phyloP scores from a whole-genome alignment of 1,140 invertebrate genomes.

The Euglossa dilemma region DNA sequence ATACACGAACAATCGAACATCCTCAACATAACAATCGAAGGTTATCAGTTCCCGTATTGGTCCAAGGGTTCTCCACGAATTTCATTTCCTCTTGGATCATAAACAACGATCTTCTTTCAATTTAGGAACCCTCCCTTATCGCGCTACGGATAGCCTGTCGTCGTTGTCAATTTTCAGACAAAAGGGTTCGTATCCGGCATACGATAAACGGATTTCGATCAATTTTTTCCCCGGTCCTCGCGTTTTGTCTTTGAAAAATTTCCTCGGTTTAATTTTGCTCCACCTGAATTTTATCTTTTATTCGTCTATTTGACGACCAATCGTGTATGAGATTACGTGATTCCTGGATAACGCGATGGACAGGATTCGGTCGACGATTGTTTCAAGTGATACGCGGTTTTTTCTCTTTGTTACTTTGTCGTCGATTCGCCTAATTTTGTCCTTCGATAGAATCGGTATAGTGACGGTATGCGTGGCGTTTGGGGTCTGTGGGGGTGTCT shows the following conservation, averaged over 20 bases:
- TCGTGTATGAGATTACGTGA: slow-evolving; percentile 8
- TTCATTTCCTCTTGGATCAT: neutral
- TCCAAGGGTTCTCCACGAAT: slow-evolving; percentile 19
- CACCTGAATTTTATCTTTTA: neutral
- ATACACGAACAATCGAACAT: neutral
- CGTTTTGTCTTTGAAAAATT: neutral
- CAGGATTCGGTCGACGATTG: slow-evolving; percentile 39
- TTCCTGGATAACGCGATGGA: slow-evolving; percentile 11
- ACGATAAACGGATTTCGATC: neutral
- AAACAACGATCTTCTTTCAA: neutral
- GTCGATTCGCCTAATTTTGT: neutral
- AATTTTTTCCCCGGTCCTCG: slow-evolving; percentile 6
- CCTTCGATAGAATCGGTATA: slow-evolving; percentile 4
- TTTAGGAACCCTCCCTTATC: slow-evolving; percentile 22
- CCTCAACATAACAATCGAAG: too few species aligned
- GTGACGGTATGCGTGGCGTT: slow-evolving; percentile 38
- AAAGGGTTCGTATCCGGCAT: slow-evolving; percentile 6
- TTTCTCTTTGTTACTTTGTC: neutral
- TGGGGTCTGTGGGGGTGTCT: neutral
- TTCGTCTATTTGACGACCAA: neutral
- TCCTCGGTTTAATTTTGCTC: neutral
- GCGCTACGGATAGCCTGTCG: neutral
- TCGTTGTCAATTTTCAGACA: neutral
- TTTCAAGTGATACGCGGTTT: slow-evolving; percentile 50
- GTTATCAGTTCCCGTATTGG: neutral